Conservation (phyloP, 2,797 vertebrate genomes). For the Salmo trutta region DNA sequence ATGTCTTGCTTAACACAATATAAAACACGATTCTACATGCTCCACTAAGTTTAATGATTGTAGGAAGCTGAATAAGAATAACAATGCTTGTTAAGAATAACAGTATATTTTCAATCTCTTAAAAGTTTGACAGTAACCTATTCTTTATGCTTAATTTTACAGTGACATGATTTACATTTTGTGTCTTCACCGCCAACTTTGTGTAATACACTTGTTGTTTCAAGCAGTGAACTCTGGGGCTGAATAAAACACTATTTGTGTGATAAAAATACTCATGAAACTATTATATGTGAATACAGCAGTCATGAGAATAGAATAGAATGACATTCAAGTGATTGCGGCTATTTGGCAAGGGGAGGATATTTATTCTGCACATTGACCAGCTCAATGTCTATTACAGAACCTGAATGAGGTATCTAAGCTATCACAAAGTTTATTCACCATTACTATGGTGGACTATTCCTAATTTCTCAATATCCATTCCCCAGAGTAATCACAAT, state of each 20-base stretch:
- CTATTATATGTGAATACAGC: background rate
- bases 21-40: slow-evolving; percentile 57
- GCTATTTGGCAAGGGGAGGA: background rate
- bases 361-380: background rate
- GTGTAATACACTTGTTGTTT: background rate
- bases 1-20: slow-evolving; percentile 51
- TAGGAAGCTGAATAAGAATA: background rate
- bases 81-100: background rate
- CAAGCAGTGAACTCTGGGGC: background rate
- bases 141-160: background rate
- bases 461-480: slow-evolving; percentile 9
- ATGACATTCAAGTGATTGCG: slow-evolving; percentile 1
- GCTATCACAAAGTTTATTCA: background rate
- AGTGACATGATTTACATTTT: too few relatives aligned
- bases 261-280: slow-evolving; percentile 23
- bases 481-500: slow-evolving; percentile 9
- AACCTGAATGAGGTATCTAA: background rate
- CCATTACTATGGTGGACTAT: background rate
- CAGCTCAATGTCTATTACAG: background rate
- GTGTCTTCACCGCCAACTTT: background rate
- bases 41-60: slow-evolving; percentile 25
- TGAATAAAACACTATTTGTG: background rate
- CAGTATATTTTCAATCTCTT: background rate
- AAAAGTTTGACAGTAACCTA: background rate
- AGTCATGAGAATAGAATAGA: background rate